Percentiles rank a stretch among this genome's conserved stretches.
Conservation (phyloP, 2,888 invertebrate genomes). For the Stictocephala bisonia region DNA sequence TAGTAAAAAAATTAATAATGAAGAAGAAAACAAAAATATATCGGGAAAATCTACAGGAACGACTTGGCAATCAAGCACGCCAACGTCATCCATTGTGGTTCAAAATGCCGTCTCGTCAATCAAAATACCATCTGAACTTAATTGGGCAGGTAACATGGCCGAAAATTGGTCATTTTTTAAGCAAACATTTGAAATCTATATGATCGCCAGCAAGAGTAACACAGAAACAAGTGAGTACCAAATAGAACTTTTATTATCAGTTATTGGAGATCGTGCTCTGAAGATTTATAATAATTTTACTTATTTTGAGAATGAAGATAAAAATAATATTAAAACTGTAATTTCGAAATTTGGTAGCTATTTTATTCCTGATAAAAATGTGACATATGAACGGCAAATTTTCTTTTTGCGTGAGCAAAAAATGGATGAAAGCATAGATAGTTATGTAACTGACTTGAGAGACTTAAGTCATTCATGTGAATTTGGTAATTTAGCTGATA, state of each 20-base stretch:
- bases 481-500: neutral
- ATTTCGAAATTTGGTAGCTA: neutral
- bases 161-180: slow-evolving; percentile 20
- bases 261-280: slow-evolving; percentile 12
- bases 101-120: neutral
- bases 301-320: neutral
- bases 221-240: slow-evolving; percentile 1
- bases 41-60: too few relatives aligned
- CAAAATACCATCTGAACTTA: neutral
- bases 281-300: slow-evolving; percentile 1
- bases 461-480: neutral
- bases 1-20: too few relatives aligned
- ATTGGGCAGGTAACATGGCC: slow-evolving; percentile 3
- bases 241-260: neutral
- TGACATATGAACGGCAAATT: neutral
- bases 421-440: slow-evolving; percentile 7
- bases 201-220: neutral
- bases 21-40: too few relatives aligned
- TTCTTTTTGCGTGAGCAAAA: slow-evolving; percentile 14
- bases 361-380: slow-evolving; percentile 3
- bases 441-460: slow-evolving; percentile 11
- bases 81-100: neutral
- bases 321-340: neutral
- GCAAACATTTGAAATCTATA: slow-evolving; percentile 1
- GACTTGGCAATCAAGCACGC: too few relatives aligned